Evolutionary conservation across 2,113 vertebrate genomes (phyloP), one percentile per base, ranked within the genome.

Genomic region (Caranx melampygus): DNA sequence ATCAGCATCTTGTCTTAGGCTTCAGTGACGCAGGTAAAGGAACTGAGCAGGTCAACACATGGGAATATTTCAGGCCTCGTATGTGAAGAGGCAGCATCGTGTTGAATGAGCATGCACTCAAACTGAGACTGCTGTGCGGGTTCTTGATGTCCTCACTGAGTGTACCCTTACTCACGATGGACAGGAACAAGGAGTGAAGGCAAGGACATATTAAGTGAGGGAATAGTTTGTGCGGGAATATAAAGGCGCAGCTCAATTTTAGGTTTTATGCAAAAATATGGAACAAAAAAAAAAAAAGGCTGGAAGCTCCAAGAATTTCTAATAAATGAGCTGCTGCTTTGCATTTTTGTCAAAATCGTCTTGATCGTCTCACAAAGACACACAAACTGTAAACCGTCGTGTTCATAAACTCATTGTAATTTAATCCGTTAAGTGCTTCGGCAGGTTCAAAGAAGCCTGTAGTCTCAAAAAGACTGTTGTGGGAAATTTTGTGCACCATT

Each of bases 1-100:
- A 94, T 95, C 93, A 92, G 92, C 87, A 89, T 93, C 92, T 94
- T 93, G 92, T 95, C 92, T 93, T 88, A 71, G 84, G 84, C 93
- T 91, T 91, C 88, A 88, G 84, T 95, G 91, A 94, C 86, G 93
- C 93, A 93, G 88, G 90, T 89, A 92, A 91, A 91, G 82, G 87
- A 92, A 91, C 87, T 80, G 72, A 92, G 78, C 85, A 87, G 93
- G 91, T 92, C 92, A 90, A 84, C 91, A 85, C 89, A 73, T 80
- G 89, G 89, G 85, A 94, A 92, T 94, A 34, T 93, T 94, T 93
- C 90, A 93, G 86, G 91, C 92, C 92, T 94, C 88, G 92, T 92
- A 93, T 92, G 90, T 91, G 89, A 90, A 83, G 81, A 87, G 90
- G 91, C 88, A 87, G 83, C 83, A 81, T 89, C 80, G 49, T 77